Evolutionary conservation across 2,797 vertebrate species (phyloP).

Genomic region (Eupleurogrammus muticus): DNA sequence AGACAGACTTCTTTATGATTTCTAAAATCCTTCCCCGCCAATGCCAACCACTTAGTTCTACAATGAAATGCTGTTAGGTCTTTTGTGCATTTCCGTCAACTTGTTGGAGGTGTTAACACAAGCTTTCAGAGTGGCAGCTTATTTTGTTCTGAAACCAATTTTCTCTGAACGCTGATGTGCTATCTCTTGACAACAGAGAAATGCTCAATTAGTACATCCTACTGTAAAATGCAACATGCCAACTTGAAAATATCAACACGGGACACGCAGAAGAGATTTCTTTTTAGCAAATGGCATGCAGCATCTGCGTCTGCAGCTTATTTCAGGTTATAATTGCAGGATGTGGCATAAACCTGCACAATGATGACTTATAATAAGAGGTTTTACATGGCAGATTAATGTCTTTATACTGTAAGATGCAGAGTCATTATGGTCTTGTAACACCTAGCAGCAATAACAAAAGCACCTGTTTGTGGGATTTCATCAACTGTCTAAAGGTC

Average conservation of each 20-base stretch:
- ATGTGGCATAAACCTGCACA: conserved; percentile 9
- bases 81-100: conserved; percentile 12
- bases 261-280: not conserved
- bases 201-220: not conserved
- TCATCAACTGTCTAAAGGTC: conserved; percentile 32
- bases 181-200: conserved; percentile 1
- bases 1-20: conserved; percentile 1
- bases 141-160: not conserved
- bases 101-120: not conserved
- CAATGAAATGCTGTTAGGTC: not conserved
- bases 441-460: conserved; percentile 18
- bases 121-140: not conserved
- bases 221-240: not conserved
- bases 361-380: conserved; percentile 17
- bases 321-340: conserved; percentile 15
- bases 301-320: conserved; percentile 24
- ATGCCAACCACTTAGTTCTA: not conserved
- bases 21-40: conserved; percentile 1
- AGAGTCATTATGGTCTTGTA: conserved; percentile 26
- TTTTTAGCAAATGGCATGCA: conserved; percentile 27
- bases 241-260: not conserved
- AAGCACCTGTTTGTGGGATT: conserved; percentile 18
- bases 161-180: conserved; percentile 2
- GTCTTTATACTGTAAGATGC: conserved; percentile 2
- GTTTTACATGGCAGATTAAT: conserved; percentile 9